Conservation (phyloP, 1,140 invertebrate species). For the Drosophila sucinea region DNA sequence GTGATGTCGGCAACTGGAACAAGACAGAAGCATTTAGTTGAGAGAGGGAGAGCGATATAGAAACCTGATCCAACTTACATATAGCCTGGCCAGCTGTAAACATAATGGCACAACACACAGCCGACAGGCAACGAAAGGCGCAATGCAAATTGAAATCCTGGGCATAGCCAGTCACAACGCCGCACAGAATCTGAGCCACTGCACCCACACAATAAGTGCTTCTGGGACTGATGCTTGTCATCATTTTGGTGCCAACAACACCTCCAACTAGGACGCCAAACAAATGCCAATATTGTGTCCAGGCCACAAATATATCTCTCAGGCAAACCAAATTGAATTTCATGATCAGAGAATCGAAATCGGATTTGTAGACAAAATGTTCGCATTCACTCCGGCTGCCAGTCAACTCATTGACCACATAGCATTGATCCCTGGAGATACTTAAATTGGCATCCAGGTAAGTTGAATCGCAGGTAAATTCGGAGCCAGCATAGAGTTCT, state of each 20-base stretch:
- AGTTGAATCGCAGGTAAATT: conserved; percentile 65
- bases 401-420: conserved; percentile 48
- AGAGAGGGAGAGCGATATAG: background rate
- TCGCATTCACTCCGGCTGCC: conserved; percentile 56
- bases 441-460: conserved; percentile 45
- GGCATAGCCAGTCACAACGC: conserved; percentile 79
- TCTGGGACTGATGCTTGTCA: conserved; percentile 80
- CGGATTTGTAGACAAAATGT: conserved; percentile 61
- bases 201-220: conserved; percentile 80
- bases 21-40: background rate
- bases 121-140: conserved; percentile 78
- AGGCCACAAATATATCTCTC: conserved; percentile 82
- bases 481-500: conserved; percentile 67
- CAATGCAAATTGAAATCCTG: conserved; percentile 80
- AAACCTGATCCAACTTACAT: conserved; percentile 59
- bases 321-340: conserved; percentile 83
- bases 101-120: conserved; percentile 82
- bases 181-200: conserved; percentile 76
- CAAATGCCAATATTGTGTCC: conserved; percentile 83
- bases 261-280: conserved; percentile 83
- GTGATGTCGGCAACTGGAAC: conserved; percentile 79
- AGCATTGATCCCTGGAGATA: conserved; percentile 64
- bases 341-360: conserved; percentile 79
- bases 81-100: conserved; percentile 80
- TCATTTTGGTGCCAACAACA: conserved; percentile 79